Percentiles rank a stretch among this genome's conserved stretches.
phyloP scores from a whole-genome alignment of 2,888 invertebrate species.

The Actias luna region DNA sequence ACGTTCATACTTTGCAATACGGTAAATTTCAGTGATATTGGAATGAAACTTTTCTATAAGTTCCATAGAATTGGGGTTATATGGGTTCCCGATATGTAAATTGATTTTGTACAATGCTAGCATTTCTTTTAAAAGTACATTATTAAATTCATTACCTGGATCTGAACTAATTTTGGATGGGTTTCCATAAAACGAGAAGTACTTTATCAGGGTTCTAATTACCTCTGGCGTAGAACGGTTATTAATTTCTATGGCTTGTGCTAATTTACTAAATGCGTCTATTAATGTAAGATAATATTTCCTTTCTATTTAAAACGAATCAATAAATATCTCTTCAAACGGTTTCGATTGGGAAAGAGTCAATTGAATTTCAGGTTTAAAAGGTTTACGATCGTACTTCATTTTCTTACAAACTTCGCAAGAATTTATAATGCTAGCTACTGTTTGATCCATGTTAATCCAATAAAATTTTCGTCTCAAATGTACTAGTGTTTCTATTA shows the following conservation, averaged over 20 bases:
- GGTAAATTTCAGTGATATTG: conserved; percentile 6
- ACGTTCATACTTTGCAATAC: conserved; percentile 5
- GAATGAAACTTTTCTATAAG: conserved; percentile 9
- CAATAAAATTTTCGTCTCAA: conserved; percentile 29
- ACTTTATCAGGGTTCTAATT: conserved; percentile 35
- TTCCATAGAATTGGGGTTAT: conserved; percentile 8
- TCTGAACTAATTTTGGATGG: conserved; percentile 24
- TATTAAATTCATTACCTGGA: conserved; percentile 16
- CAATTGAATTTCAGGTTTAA: neutral
- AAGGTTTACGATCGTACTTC: too few species aligned
- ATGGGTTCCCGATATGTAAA: neutral
- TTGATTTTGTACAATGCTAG: neutral
- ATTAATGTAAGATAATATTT: neutral
- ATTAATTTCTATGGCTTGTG: conserved; percentile 26
- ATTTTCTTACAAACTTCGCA: conserved; percentile 4
- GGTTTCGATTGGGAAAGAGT: neutral
- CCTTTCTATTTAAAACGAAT: neutral
- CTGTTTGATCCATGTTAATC: conserved; percentile 28
- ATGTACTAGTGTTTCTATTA: conserved; percentile 26
- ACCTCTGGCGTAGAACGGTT: conserved; percentile 13
- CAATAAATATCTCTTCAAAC: neutral
- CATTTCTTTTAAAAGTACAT: neutral
- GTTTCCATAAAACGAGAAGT: conserved; percentile 44
- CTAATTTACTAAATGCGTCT: neutral
- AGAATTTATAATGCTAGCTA: conserved; percentile 16